Evolutionary conservation across 2,113 vertebrate genomes (phyloP).

Genomic region (Microcebus jonahi): DNA sequence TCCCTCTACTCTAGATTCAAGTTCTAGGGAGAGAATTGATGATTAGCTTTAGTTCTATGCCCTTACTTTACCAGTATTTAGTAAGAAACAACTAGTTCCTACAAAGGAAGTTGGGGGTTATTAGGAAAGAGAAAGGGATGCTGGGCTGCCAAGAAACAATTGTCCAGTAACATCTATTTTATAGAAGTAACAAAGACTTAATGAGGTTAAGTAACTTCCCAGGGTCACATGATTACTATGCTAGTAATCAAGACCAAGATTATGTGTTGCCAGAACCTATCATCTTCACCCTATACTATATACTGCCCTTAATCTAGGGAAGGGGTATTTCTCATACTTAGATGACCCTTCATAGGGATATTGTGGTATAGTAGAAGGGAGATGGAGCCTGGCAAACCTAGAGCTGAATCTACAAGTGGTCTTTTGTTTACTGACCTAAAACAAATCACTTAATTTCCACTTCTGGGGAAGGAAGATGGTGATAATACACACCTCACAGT

Average conservation of each 20-base stretch:
- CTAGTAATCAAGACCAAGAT: neutral
- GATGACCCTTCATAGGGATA: neutral
- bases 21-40: neutral
- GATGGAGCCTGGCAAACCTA: neutral
- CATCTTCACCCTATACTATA: neutral
- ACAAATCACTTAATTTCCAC: neutral
- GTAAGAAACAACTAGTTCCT: neutral
- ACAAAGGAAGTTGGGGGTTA: neutral
- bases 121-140: neutral
- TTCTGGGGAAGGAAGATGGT: neutral
- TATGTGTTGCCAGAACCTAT: neutral
- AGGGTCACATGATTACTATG: neutral
- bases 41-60: constrained; percentile 7
- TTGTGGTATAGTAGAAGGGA: neutral
- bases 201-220: neutral
- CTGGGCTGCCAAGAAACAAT: neutral
- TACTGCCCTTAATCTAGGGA: neutral
- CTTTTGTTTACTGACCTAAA: constrained; percentile 19
- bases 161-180: neutral
- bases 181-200: neutral
- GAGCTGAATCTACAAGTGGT: neutral
- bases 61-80: neutral
- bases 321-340: neutral
- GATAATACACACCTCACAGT: neutral
- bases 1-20: neutral